Evolutionary conservation across 2,113 vertebrate genomes (phyloP).

Genomic region (Buteo buteo): DNA sequence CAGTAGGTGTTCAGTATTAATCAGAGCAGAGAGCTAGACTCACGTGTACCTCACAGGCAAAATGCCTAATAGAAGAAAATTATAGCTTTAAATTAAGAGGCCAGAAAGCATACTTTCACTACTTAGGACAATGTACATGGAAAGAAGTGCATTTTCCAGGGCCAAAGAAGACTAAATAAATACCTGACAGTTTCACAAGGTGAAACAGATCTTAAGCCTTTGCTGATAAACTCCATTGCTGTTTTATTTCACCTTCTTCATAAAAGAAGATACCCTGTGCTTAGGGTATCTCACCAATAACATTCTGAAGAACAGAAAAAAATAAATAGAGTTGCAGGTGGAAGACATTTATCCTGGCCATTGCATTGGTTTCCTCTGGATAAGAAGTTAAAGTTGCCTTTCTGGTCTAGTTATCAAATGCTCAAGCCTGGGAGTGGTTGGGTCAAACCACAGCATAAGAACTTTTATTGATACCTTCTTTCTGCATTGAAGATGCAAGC

Average conservation of each 20-base stretch:
- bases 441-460: background rate
- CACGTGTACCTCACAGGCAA: background rate
- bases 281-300: background rate
- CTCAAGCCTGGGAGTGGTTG: background rate
- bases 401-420: background rate
- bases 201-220: background rate
- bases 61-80: background rate
- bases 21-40: background rate
- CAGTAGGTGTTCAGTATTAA: background rate
- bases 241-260: background rate
- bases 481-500: background rate
- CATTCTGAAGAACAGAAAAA: background rate
- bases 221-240: background rate
- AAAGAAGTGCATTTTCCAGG: background rate
- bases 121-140: background rate
- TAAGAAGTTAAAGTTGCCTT: background rate
- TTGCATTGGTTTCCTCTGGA: background rate
- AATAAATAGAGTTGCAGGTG: background rate
- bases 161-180: background rate
- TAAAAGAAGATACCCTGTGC: background rate
- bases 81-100: background rate
- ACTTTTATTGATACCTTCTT: background rate
- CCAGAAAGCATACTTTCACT: background rate
- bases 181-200: background rate
- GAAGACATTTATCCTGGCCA: background rate